A percentile compares a stretch with the other conserved stretches of the same genome.
phyloP scores from a whole-genome alignment of 2,113 vertebrate genomes.

The Euleptes europaea region DNA sequence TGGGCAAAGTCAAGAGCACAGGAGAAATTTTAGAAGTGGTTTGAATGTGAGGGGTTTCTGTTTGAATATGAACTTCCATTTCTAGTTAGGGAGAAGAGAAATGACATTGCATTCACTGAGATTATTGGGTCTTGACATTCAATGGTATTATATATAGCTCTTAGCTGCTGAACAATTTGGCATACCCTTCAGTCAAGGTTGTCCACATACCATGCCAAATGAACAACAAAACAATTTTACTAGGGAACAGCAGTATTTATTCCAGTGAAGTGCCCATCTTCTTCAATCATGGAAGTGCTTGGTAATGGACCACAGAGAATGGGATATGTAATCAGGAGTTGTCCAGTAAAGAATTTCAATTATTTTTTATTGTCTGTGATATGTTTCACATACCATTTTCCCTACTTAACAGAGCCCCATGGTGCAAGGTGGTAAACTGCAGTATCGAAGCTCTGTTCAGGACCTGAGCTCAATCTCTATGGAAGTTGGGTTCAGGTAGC shows the following conservation, averaged over 20 bases:
- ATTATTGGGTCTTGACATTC: slow-evolving; percentile 49
- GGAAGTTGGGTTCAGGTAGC: no score
- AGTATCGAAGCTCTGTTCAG: no score
- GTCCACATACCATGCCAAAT: slow-evolving; percentile 33
- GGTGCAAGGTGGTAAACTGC: no score
- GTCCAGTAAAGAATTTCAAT: neutral
- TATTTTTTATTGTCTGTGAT: neutral
- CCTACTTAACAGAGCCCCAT: neutral
- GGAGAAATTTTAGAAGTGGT: slow-evolving; percentile 52
- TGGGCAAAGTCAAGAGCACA: slow-evolving; percentile 42
- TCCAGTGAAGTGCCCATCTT: slow-evolving; percentile 14
- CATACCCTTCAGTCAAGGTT: slow-evolving; percentile 59
- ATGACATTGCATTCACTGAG: slow-evolving; percentile 34
- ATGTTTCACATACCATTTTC: neutral
- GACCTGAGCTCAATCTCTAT: no score
- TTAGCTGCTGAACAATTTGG: slow-evolving; percentile 41
- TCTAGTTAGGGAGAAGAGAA: slow-evolving; percentile 22
- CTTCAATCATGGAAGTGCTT: slow-evolving; percentile 12
- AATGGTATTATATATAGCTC: slow-evolving; percentile 28
- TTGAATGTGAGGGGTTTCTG: slow-evolving; percentile 47
- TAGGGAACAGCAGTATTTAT: slow-evolving; percentile 23
- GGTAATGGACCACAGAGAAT: neutral
- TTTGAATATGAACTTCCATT: slow-evolving; percentile 41
- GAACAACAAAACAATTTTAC: slow-evolving; percentile 34
- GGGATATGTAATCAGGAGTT: neutral